Conservation (phyloP, 2,113 vertebrate species). For the Merops nubicus region DNA sequence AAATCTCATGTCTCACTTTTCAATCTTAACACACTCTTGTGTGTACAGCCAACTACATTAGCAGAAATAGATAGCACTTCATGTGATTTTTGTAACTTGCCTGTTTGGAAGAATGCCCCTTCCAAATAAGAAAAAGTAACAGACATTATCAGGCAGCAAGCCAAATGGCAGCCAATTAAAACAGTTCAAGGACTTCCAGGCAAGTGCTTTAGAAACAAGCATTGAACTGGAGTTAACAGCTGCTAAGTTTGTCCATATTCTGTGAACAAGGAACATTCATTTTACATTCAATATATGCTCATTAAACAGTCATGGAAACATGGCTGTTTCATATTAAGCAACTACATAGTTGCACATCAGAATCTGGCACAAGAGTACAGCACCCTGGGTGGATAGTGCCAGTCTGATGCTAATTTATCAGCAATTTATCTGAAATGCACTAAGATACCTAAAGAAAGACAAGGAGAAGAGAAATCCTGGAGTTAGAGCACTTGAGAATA, state of each 20-base stretch:
- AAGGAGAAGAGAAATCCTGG: background rate
- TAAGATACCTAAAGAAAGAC: background rate
- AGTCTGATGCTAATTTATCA: background rate
- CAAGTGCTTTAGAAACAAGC: background rate
- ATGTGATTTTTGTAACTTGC: background rate
- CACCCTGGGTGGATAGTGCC: background rate
- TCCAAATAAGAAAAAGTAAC: no score
- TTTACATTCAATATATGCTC: background rate
- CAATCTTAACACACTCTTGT: background rate
- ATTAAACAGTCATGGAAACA: background rate
- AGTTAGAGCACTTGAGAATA: background rate
- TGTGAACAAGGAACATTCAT: background rate
- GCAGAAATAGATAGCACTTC: background rate
- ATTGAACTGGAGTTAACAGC: background rate
- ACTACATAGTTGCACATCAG: fast-evolving
- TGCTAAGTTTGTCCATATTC: background rate
- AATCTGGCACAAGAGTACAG: background rate
- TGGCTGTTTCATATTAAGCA: background rate
- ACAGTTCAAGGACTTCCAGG: background rate
- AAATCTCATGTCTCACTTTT: background rate
- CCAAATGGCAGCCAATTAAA: background rate
- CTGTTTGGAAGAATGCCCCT: background rate
- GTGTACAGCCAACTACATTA: background rate
- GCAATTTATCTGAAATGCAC: background rate
- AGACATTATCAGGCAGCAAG: background rate